Evolutionary conservation across 2,888 invertebrate genomes (phyloP).

Genomic region (Cybosia mesomella): DNA sequence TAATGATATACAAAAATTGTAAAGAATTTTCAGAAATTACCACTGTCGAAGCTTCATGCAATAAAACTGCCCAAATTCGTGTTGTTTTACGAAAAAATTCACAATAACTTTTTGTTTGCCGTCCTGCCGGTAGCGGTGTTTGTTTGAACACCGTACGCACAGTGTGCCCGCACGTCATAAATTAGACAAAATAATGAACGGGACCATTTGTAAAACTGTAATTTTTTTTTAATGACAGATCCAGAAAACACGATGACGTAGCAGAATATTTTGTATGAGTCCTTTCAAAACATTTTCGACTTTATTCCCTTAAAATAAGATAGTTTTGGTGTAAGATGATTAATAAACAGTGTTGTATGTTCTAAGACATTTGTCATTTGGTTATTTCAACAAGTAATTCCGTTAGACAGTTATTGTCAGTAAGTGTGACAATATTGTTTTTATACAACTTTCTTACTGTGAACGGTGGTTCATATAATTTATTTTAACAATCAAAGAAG

Average conservation of each 20-base stretch:
- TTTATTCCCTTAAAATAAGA: constrained; percentile 16
- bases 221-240: constrained; percentile 60
- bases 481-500: background rate
- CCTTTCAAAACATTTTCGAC: constrained; percentile 9
- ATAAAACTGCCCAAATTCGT: constrained; percentile 66
- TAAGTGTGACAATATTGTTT: constrained; percentile 44
- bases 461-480: constrained; percentile 24
- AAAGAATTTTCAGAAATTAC: constrained; percentile 72
- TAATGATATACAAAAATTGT: constrained; percentile 62
- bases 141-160: constrained; percentile 69
- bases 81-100: constrained; percentile 76
- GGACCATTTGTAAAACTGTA: constrained; percentile 81
- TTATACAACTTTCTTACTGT: constrained; percentile 19
- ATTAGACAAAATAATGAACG: constrained; percentile 79
- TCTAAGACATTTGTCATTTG: constrained; percentile 58
- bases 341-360: constrained; percentile 9
- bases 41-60: constrained; percentile 76
- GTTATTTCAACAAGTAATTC: constrained; percentile 51
- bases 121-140: constrained; percentile 65
- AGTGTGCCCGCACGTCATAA: constrained; percentile 78
- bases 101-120: constrained; percentile 59
- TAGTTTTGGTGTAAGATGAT: background rate
- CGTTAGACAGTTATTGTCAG: constrained; percentile 53
- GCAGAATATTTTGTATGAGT: constrained; percentile 43
- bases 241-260: constrained; percentile 57